Percentiles rank a stretch among this genome's conserved stretches.
Conservation (phyloP, 2,113 vertebrate species). For the Macrotis lagotis region DNA sequence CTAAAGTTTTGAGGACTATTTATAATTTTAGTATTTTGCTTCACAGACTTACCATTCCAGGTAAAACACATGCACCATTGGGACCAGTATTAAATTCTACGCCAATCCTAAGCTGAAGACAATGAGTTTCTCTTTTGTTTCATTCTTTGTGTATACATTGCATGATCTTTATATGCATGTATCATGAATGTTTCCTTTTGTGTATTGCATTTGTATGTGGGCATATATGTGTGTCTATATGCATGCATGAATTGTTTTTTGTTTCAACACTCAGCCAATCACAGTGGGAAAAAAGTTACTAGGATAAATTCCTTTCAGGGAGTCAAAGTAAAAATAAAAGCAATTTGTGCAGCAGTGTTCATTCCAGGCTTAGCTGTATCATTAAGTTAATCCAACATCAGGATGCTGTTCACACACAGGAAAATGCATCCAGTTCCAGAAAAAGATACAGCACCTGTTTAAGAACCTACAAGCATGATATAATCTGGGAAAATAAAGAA, state of each 20-base stretch:
- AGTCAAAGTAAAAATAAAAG: background rate
- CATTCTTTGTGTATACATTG: background rate
- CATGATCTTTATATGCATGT: background rate
- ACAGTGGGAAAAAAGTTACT: background rate
- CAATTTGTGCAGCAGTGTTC: accelerated
- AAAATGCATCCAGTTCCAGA: background rate
- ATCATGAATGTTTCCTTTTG: background rate
- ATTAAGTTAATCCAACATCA: background rate
- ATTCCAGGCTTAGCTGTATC: background rate
- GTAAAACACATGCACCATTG: background rate
- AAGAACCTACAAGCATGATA: accelerated
- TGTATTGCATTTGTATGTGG: background rate
- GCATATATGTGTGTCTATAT: background rate
- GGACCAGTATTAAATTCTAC: background rate
- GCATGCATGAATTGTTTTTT: background rate
- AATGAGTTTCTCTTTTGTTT: background rate
- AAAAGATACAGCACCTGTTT: background rate
- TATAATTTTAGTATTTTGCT: background rate
- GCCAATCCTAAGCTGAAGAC: background rate
- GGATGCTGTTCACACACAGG: background rate
- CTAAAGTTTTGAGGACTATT: background rate
- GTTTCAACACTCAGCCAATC: background rate
- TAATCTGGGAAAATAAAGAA: too few species aligned
- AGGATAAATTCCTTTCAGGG: background rate
- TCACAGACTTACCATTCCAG: background rate